These are phyloP conservation scores for Meandrusa payeni DNA, from an alignment of 2,888 invertebrate genomes.

Conservation along the genomic window DNA sequence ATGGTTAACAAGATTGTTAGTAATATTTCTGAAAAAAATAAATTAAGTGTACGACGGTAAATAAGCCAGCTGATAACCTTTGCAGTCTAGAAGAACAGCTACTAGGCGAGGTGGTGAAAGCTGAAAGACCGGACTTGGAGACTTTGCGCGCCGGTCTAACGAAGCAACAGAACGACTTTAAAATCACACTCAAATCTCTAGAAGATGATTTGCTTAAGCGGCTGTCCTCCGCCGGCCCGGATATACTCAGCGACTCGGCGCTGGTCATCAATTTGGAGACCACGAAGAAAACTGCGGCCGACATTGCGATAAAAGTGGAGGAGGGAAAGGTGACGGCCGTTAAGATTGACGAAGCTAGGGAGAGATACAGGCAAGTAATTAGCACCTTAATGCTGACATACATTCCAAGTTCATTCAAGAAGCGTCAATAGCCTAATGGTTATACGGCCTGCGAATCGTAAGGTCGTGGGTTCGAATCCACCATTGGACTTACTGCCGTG, in stretches of 20 bases:
- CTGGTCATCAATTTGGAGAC: constrained; percentile 95
- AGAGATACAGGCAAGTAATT: constrained; percentile 86
- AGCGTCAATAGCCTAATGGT: too few species aligned
- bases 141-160: constrained; percentile 89
- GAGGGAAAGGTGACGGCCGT: constrained; percentile 93
- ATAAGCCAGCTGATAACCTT: too few species aligned
- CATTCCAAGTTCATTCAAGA: too few species aligned
- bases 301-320: constrained; percentile 92
- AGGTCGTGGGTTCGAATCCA: too few species aligned
- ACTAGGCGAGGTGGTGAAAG: constrained; percentile 95
- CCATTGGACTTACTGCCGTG: too few species aligned
- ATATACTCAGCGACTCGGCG: constrained; percentile 94
- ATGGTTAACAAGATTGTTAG: too few species aligned
- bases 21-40: too few species aligned
- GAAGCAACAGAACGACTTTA: constrained; percentile 96
- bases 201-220: constrained; percentile 94
- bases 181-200: constrained; percentile 93
- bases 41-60: too few species aligned
- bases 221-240: constrained; percentile 93
- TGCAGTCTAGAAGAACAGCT: constrained; percentile 92
- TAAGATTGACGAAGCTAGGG: constrained; percentile 95
- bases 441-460: too few species aligned
- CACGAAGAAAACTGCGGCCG: constrained; percentile 95
- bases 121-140: constrained; percentile 95
- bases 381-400: too few species aligned